Evolutionary conservation across 1,140 invertebrate genomes (phyloP).

Genomic region (Drosophila takahashii): DNA sequence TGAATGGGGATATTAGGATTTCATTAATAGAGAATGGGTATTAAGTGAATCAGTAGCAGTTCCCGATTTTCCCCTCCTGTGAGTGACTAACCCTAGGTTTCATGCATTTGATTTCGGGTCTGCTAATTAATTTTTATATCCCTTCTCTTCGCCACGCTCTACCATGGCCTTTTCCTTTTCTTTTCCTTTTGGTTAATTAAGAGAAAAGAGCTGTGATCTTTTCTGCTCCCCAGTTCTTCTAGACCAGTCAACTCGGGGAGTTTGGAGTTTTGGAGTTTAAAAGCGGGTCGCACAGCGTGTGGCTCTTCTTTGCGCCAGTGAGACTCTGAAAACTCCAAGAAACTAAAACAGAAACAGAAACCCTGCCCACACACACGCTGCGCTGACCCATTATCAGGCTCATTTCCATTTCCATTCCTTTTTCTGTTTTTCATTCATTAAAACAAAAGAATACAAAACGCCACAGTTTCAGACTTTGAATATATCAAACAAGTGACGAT

Average conservation of each 20-base stretch:
- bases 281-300: constrained; percentile 65
- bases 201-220: constrained; percentile 69
- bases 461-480: constrained; percentile 51
- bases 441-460: constrained; percentile 25
- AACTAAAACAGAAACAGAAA: background rate
- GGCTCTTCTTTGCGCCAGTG: constrained; percentile 26
- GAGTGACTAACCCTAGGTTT: constrained; percentile 8
- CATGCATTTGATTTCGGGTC: constrained; percentile 52
- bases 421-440: constrained; percentile 61
- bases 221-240: background rate
- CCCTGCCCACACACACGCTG: constrained; percentile 53
- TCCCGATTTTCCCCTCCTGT: too few relatives aligned
- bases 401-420: constrained; percentile 42
- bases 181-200: constrained; percentile 75
- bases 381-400: constrained; percentile 37
- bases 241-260: background rate
- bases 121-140: constrained; percentile 80
- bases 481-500: constrained; percentile 80
- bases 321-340: constrained; percentile 4
- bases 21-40: background rate
- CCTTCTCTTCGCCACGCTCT: constrained; percentile 67
- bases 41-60: background rate
- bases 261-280: constrained; percentile 26
- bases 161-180: background rate
- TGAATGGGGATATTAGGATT: background rate